Evolutionary conservation across 2,113 vertebrate genomes (phyloP), one percentile per base, ranked within the genome.

Genomic region (Bos javanicus): DNA sequence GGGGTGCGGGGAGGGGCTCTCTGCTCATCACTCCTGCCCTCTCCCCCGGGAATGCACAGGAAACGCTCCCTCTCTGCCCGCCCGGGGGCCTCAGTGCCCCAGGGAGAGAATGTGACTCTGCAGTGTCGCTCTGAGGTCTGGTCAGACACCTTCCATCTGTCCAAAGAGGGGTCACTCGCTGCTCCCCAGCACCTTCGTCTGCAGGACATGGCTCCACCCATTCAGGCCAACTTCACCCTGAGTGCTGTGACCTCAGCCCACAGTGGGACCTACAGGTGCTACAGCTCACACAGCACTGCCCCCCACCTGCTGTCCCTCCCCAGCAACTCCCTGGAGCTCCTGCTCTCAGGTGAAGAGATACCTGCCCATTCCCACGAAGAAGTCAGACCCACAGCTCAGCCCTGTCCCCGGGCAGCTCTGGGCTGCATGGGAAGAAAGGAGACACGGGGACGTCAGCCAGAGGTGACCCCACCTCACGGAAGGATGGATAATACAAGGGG

Each of bases 281-380:
- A 94, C 2, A 8, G 83, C 56, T 81, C 52, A 1, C 0, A 0
- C 0, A 48, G 25, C 21, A 3, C 0, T 9, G 0, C 13, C 71
- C 11, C 36, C 11, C 17, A 30, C 64, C 4, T 71, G 67, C 26
- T 28, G 60, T 62, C 28, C 0, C 12, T 15, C 28, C 60, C 26
- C 28, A 62, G 60, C 0, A 25, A 28, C 60, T 5, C 28, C 28
- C 60, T 62, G 60, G 60, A 62, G 60, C 28, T 62, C 60, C 60
- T 15, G 13, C 0, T 33, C 60, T 62, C 0, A 62, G 60, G 28
- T 33, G 12, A 62, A 6, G 60, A 50, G 50, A 50, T 10, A 26
- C 9, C 10, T 71, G n/a, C 71, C 36, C 71, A 26, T 76, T 43
- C 39, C 36, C 71, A 76, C 1, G 7, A 39, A 26, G 23, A 12